Evolutionary conservation across 2,113 vertebrate species (phyloP).

Genomic region (Hylia prasina): DNA sequence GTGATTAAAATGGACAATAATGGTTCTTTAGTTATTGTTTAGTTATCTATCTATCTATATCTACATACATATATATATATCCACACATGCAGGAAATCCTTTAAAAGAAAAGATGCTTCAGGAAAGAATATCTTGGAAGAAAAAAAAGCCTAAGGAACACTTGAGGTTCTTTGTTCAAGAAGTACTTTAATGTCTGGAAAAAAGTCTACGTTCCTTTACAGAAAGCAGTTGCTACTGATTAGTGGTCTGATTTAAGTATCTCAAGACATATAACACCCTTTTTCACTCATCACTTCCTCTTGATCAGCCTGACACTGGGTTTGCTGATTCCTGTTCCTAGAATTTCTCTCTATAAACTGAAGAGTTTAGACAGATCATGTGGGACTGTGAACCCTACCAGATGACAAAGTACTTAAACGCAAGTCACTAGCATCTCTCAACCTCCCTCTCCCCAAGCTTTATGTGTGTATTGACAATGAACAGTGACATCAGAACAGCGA

Average conservation of each 20-base stretch:
- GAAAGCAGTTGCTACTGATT: not conserved
- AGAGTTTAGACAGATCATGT: not conserved
- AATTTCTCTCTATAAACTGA: not conserved
- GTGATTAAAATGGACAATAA: not conserved
- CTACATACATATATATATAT: not conserved
- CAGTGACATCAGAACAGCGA: not conserved
- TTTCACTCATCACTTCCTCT: not conserved
- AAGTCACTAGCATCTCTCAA: not conserved
- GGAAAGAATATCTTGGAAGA: not conserved
- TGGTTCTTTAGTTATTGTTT: not conserved
- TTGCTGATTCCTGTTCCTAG: not conserved
- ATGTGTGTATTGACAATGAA: not conserved
- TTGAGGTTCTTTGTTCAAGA: not conserved
- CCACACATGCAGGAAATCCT: rapidly evolving
- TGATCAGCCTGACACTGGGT: not conserved
- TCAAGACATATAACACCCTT: not conserved
- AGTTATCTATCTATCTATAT: too few species aligned
- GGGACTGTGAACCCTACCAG: not conserved
- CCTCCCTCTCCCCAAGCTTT: not conserved
- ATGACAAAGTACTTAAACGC: not conserved
- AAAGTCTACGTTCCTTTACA: not conserved
- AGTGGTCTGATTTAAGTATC: not conserved
- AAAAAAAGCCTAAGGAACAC: not conserved
- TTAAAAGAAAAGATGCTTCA: not conserved
- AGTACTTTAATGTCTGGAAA: not conserved